Evolutionary conservation across 92 coral and sea anemone species (phyloP).

Genomic region (Montipora capitata): DNA sequence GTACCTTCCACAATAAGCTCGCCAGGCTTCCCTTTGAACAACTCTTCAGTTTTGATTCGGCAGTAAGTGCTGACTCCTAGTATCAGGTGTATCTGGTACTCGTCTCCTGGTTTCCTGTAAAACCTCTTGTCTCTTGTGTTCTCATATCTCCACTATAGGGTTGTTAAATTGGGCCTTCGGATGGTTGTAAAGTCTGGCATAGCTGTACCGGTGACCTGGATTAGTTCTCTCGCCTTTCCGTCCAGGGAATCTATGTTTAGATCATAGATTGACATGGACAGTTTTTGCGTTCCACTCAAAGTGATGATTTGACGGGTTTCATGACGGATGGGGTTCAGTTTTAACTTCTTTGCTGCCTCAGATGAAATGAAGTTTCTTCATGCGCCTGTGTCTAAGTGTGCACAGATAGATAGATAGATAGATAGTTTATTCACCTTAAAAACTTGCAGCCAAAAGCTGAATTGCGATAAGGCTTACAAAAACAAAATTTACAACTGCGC

Average conservation of each 20-base stretch:
- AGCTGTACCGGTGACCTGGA: constrained; percentile 62
- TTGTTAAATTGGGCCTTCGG: constrained; percentile 26
- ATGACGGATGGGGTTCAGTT: constrained; percentile 52
- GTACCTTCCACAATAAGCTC: no score
- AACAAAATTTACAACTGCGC: no score
- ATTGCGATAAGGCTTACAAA: no score
- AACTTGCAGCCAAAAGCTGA: no score
- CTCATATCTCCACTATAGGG: constrained; percentile 2
- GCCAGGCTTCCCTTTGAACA: no score
- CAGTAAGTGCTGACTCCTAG: constrained; percentile 60
- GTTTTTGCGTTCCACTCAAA: constrained; percentile 9
- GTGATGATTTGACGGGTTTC: constrained; percentile 65
- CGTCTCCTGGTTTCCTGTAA: constrained; percentile 2
- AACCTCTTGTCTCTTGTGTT: constrained; percentile 53
- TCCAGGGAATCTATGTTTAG: constrained; percentile 13
- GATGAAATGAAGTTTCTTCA: constrained; percentile 70
- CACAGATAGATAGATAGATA: no score
- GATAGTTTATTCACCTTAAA: no score
- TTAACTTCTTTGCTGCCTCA: constrained; percentile 49
- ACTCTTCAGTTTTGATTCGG: not conserved
- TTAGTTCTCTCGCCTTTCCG: constrained; percentile 48
- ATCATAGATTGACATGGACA: constrained; percentile 55
- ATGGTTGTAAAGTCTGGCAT: constrained; percentile 68
- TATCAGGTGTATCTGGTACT: constrained; percentile 66
- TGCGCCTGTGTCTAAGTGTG: constrained; percentile 39